Percentiles rank a stretch among this genome's conserved stretches.
phyloP scores from a whole-genome alignment of 2,113 vertebrate species.

The Heterotilapia buettikoferi region DNA sequence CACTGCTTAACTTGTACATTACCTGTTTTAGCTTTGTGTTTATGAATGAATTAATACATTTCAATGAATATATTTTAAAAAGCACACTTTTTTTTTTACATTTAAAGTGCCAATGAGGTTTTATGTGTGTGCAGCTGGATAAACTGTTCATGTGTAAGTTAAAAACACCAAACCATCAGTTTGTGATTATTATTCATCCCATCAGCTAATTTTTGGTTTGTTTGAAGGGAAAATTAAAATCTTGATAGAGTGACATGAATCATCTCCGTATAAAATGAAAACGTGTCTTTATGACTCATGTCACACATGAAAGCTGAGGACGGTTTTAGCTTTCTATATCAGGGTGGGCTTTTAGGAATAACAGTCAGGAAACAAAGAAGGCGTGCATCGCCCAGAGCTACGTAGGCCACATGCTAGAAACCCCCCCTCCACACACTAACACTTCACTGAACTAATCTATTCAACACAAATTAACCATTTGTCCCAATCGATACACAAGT shows the following conservation, averaged over 20 bases:
- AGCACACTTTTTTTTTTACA: neutral
- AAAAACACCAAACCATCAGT: neutral
- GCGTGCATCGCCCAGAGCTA: neutral
- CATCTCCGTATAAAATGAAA: neutral
- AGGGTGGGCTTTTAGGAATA: neutral
- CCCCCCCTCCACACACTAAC: neutral
- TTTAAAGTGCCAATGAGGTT: neutral
- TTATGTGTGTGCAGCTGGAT: neutral
- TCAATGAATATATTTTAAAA: neutral
- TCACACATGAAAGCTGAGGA: neutral
- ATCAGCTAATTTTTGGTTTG: neutral
- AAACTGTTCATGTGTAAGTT: neutral
- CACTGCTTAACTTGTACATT: rapidly evolving
- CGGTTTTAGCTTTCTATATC: neutral
- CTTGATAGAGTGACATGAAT: neutral
- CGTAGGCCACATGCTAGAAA: neutral
- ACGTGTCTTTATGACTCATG: neutral
- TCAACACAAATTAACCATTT: neutral
- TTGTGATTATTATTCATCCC: neutral
- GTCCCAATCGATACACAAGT: neutral
- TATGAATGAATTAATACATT: neutral
- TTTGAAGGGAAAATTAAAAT: neutral
- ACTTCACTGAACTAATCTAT: neutral
- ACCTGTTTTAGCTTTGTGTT: neutral
- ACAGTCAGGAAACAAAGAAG: neutral